Conservation (phyloP, 2,797 vertebrate species). For the Ceryle rudis region DNA sequence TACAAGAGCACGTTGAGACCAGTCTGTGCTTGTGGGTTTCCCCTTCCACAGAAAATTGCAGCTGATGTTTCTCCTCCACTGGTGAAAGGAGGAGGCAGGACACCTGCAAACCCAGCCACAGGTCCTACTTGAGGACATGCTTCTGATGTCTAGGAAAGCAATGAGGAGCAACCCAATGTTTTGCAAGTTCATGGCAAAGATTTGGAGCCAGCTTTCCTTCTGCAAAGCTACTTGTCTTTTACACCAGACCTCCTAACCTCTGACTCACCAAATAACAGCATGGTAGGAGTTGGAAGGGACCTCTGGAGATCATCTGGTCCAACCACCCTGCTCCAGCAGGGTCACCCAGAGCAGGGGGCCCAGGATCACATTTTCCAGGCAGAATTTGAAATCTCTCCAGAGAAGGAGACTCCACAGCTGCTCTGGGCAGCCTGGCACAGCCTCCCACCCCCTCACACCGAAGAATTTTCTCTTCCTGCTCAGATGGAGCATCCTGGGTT, state of each 20-base stretch:
- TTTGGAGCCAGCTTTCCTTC: background rate
- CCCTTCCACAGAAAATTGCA: background rate
- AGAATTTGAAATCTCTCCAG: background rate
- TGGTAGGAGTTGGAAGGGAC: background rate
- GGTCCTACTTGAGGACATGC: background rate
- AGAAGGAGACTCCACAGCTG: background rate
- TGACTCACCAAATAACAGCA: background rate
- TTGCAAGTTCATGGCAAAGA: background rate
- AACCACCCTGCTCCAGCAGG: background rate
- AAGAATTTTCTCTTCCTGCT: background rate
- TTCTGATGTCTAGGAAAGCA: background rate
- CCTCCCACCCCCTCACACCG: background rate
- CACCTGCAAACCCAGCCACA: background rate
- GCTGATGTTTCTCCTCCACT: background rate
- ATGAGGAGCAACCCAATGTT: accelerated
- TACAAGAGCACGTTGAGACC: background rate
- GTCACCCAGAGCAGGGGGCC: background rate
- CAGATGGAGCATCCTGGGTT: background rate
- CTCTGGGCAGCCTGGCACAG: background rate
- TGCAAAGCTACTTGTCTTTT: background rate
- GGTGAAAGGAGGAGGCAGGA: background rate
- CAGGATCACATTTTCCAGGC: background rate
- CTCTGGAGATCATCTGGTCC: background rate
- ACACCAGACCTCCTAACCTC: background rate
- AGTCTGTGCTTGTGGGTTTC: background rate